Conservation (phyloP, 2,797 vertebrate genomes). For the Pseudochirops corinnae region DNA sequence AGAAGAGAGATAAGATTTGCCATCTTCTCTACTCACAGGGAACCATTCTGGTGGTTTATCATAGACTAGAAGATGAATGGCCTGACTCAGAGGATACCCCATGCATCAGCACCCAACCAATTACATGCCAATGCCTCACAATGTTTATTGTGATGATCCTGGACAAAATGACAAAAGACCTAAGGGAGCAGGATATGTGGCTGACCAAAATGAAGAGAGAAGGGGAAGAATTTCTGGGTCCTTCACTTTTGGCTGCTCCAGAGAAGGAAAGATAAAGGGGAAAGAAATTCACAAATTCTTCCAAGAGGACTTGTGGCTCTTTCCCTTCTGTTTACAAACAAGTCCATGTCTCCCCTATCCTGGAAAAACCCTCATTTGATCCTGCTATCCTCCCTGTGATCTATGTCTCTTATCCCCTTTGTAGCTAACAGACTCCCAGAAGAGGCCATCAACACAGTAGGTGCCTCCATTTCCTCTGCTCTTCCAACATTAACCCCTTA, state of each 20-base stretch:
- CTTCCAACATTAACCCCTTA: not conserved
- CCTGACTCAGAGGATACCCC: not conserved
- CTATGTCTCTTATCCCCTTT: not conserved
- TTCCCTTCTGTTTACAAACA: not conserved
- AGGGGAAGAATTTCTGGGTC: not conserved
- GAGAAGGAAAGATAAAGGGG: not conserved
- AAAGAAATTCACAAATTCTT: too few relatives aligned
- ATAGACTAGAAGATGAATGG: not conserved
- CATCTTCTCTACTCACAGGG: not conserved
- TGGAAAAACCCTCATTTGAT: not conserved
- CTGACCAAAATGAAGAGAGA: not conserved
- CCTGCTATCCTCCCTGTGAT: not conserved
- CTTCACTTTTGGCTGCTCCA: not conserved
- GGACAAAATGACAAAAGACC: not conserved
- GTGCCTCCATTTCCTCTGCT: not conserved
- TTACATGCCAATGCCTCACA: not conserved
- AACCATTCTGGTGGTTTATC: not conserved
- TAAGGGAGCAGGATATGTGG: not conserved
- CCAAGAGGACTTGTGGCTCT: not conserved
- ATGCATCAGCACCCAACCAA: not conserved
- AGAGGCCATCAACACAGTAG: not conserved
- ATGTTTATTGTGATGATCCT: not conserved
- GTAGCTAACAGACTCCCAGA: not conserved
- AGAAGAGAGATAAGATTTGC: not conserved
- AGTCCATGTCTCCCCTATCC: not conserved